phyloP scores from a whole-genome alignment of 1,140 invertebrate genomes.

The Philopotamus ludificatus region DNA sequence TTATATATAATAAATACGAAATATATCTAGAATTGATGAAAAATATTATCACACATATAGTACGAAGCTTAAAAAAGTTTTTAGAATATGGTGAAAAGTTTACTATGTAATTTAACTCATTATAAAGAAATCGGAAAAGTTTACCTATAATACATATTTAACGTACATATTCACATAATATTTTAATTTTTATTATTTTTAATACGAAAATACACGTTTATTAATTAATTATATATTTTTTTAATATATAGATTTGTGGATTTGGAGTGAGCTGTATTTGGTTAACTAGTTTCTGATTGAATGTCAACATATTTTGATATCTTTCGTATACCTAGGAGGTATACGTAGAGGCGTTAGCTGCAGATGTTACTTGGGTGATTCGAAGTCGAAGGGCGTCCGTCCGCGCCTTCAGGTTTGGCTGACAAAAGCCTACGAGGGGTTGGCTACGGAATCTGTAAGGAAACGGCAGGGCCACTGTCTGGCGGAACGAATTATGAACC shows the following conservation, averaged over 20 bases:
- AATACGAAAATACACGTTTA: no score
- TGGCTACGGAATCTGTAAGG: not conserved
- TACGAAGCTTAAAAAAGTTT: not conserved
- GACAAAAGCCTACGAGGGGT: not conserved
- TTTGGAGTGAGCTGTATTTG: not conserved
- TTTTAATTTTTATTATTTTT: not conserved
- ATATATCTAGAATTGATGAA: not conserved
- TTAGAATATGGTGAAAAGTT: no score
- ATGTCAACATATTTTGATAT: not conserved
- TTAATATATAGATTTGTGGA: no score
- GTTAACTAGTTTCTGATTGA: not conserved
- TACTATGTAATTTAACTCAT: no score
- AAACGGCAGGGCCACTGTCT: not conserved
- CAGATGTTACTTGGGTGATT: not conserved
- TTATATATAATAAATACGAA: not conserved
- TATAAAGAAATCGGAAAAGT: no score
- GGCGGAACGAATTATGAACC: conserved; percentile 34
- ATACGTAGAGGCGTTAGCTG: not conserved
- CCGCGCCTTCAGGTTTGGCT: not conserved
- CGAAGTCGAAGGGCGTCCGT: not conserved
- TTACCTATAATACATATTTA: no score
- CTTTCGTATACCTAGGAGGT: not conserved
- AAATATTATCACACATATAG: not conserved
- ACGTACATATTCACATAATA: not conserved
- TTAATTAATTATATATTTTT: no score